phyloP scores from a whole-genome alignment of 2,888 invertebrate species.

The Apodemia duryi region DNA sequence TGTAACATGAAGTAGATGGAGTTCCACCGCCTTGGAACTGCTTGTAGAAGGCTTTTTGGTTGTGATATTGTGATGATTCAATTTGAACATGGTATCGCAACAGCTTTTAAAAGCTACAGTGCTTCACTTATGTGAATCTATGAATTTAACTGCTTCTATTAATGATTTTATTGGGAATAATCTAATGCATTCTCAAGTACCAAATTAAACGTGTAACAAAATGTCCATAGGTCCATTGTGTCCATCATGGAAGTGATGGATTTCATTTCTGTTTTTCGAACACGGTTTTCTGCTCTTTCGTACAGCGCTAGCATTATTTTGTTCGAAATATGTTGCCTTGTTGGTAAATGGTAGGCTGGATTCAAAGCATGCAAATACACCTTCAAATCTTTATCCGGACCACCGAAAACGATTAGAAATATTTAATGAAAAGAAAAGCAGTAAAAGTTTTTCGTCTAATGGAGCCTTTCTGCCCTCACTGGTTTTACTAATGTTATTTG shows the following conservation, averaged over 20 bases:
- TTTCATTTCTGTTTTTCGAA: neutral
- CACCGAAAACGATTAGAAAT: constrained; percentile 5
- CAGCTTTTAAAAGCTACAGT: too few relatives aligned
- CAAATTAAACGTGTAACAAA: neutral
- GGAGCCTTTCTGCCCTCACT: neutral
- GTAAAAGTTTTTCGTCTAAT: neutral
- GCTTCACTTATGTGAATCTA: neutral
- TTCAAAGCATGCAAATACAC: constrained; percentile 6
- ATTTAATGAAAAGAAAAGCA: neutral
- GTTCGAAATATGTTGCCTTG: constrained; percentile 9
- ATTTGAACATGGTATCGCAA: neutral
- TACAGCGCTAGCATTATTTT: constrained; percentile 1
- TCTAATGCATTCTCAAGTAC: too few relatives aligned
- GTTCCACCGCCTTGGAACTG: too few relatives aligned
- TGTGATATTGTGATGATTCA: neutral
- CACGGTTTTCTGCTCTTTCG: neutral
- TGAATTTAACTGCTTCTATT: too few relatives aligned
- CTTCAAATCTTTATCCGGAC: constrained; percentile 9
- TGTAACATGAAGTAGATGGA: too few relatives aligned
- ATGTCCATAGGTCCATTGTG: constrained; percentile 8
- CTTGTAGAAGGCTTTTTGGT: neutral
- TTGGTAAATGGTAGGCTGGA: neutral
- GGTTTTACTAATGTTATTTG: neutral
- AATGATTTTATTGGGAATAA: too few relatives aligned
- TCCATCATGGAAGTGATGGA: neutral